These are phyloP conservation scores for Tenthredo livida DNA, from an alignment of 2,888 invertebrate genomes.

Conservation along the genomic window DNA sequence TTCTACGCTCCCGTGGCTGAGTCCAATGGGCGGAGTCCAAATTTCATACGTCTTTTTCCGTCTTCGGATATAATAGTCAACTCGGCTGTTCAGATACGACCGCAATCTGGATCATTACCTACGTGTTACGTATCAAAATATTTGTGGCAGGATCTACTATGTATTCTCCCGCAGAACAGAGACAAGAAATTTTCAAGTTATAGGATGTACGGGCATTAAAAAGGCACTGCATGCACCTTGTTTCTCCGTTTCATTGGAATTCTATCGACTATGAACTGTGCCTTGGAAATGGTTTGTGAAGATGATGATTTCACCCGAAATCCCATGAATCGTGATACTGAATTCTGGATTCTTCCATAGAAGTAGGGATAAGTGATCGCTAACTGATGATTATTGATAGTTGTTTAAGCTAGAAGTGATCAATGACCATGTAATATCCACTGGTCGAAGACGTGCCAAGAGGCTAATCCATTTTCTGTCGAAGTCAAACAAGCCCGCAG, in stretches of 20 bases:
- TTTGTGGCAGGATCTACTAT: background rate
- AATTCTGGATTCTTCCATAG: background rate
- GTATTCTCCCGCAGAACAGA: background rate
- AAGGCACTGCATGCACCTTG: background rate
- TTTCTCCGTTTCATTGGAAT: background rate
- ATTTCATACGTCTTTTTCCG: slow-evolving; percentile 75
- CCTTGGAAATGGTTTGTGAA: background rate
- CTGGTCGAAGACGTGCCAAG: slow-evolving; percentile 58
- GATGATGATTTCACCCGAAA: background rate
- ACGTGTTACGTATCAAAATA: slow-evolving; percentile 62
- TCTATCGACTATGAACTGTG: background rate
- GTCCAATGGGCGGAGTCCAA: slow-evolving; percentile 76
- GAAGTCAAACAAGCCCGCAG: slow-evolving; percentile 37
- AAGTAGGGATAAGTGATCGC: background rate
- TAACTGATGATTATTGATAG: slow-evolving; percentile 23
- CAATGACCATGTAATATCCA: slow-evolving; percentile 23
- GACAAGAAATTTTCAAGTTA: background rate
- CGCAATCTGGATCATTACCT: slow-evolving; percentile 55
- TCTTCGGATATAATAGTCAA: slow-evolving; percentile 24
- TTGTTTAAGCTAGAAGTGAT: slow-evolving; percentile 14
- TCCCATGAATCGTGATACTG: background rate
- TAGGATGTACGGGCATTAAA: background rate
- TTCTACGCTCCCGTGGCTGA: slow-evolving; percentile 72
- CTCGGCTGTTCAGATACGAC: slow-evolving; percentile 5
- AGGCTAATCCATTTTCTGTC: slow-evolving; percentile 60